Conservation (phyloP, 2,888 invertebrate species). For the Drosophila eohydei region DNA sequence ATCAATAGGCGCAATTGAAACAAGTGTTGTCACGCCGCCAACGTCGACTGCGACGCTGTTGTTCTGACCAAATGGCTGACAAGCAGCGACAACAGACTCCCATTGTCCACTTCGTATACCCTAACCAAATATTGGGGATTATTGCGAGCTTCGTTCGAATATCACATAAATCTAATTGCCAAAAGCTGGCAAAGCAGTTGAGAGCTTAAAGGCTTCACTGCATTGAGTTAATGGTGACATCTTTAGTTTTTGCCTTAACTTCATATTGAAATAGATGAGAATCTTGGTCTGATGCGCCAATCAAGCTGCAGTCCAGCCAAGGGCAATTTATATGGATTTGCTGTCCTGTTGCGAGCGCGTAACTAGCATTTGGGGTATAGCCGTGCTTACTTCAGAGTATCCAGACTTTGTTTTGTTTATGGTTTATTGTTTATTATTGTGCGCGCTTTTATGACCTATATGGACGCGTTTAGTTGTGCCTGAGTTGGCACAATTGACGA, state of each 20-base stretch:
- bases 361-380: background rate
- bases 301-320: background rate
- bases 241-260: background rate
- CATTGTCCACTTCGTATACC: conserved; percentile 28
- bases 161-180: background rate
- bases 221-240: too few species aligned
- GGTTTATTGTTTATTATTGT: background rate
- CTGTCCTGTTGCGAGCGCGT: too few species aligned
- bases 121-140: conserved; percentile 14
- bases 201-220: background rate
- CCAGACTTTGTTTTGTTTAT: background rate
- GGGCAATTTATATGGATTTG: background rate
- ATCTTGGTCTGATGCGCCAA: background rate
- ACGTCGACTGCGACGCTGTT: conserved; percentile 17
- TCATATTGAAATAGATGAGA: background rate
- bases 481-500: conserved; percentile 37
- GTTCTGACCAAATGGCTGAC: conserved; percentile 34
- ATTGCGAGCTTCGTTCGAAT: background rate
- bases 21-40: conserved; percentile 57
- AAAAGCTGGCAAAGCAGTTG: background rate
- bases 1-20: conserved; percentile 67
- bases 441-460: conserved; percentile 45
- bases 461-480: conserved; percentile 29
- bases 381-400: conserved; percentile 20
- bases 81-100: conserved; percentile 28